Evolutionary conservation across 2,797 vertebrate genomes (phyloP), one percentile per base, ranked within the genome.

Genomic region (Chloroceryle inda): DNA sequence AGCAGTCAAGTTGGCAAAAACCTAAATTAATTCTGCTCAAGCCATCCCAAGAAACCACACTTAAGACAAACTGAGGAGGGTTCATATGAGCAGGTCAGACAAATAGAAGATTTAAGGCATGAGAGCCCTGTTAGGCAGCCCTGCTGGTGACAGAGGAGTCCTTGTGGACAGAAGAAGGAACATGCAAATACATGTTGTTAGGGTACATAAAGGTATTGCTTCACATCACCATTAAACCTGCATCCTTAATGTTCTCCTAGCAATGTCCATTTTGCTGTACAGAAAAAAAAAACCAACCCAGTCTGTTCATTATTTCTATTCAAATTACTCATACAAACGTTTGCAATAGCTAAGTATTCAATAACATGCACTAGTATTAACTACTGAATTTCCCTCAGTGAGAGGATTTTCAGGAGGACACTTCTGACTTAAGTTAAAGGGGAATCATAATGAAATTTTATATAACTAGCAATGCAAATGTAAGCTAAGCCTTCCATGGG

Each of bases 331-430:
- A 69, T 24, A 47, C 26, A 63, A 37, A 49, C 19, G 11, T 59
- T 85, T 89, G 68, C 38, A 44, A 38, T 31, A 77, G 31, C 61
- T 67, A 82, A 89, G 15, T 38, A 59, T 91, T 73, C 12, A 40
- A 18, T 38, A 62, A 58, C 21, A 22, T 37, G 38, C 29, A 76
- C 6, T 64, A 79, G 45, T 45, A 69, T 44, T 76, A 61, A 87
- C 35, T 76, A 47, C 2, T 73, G 68, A 59, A 59, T 92, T 85
- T 80, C 62, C 10, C 12, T 67, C 44, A 53, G 47, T n/a, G 69
- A 80, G 17, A 74, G 11, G 31, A 40, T 83, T 88, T 81, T 83
- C 52, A 80, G 74, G 52, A 82, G 45, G 42, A 35, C 38, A 23
- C 13, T 87, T 78, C 29, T 47, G 55, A 66, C 13, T 91, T 37